Percentiles rank a stretch among this genome's conserved stretches.
These are phyloP conservation scores for Nibea coibor DNA, from an alignment of 2,113 vertebrate genomes.

Conservation along the genomic window DNA sequence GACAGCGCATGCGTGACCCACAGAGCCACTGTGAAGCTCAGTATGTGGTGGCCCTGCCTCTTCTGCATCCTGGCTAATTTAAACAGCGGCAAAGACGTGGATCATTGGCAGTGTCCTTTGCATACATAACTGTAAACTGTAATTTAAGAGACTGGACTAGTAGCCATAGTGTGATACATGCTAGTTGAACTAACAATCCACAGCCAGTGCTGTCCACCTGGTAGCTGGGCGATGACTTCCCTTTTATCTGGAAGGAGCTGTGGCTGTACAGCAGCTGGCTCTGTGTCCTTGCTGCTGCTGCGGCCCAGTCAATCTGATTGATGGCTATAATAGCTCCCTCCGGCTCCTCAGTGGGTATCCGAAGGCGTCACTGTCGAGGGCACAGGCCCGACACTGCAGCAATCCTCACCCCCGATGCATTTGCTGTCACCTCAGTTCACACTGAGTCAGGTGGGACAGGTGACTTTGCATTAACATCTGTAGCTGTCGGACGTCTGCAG, in stretches of 20 bases:
- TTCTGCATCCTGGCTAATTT: too few species aligned
- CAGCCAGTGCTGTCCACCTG: background rate
- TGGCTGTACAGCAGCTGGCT: conserved; percentile 29
- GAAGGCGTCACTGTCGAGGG: conserved; percentile 32
- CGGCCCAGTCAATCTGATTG: conserved; percentile 43
- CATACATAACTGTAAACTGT: background rate
- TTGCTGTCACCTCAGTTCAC: conserved; percentile 6
- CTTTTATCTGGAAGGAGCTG: conserved; percentile 34
- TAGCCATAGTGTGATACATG: background rate
- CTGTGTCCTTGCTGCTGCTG: conserved; percentile 53
- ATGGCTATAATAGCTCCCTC: conserved; percentile 57
- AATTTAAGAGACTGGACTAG: background rate
- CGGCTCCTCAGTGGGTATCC: conserved; percentile 35
- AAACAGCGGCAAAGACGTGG: too few species aligned
- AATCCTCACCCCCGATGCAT: conserved; percentile 1
- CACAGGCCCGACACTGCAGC: conserved; percentile 36
- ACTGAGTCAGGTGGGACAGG: background rate
- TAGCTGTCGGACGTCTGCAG: conserved; percentile 1
- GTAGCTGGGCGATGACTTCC: background rate
- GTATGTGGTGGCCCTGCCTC: too few species aligned
- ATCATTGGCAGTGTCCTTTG: background rate
- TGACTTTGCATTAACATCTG: conserved; percentile 3
- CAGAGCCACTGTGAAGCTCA: too few species aligned
- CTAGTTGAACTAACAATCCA: background rate
- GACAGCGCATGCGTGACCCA: too few species aligned